Percentiles rank a stretch among this genome's conserved stretches.
phyloP scores from a whole-genome alignment of 2,797 vertebrate genomes.

The Thripadectes ignobilis region DNA sequence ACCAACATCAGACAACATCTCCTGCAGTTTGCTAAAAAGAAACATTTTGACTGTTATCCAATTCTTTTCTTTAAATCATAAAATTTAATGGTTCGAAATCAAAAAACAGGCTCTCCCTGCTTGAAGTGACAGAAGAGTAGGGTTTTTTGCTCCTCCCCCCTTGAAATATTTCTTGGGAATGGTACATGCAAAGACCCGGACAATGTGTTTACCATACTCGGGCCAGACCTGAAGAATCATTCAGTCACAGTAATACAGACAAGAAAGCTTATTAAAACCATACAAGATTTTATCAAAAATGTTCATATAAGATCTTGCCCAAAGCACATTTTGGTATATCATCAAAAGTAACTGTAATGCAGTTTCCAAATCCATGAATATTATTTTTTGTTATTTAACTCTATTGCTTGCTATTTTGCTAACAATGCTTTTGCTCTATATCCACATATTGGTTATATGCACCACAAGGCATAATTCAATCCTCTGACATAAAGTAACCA shows the following conservation, averaged over 20 bases:
- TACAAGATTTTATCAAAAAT: background rate
- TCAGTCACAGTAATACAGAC: background rate
- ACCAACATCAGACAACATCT: constrained; percentile 27
- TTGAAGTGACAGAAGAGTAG: background rate
- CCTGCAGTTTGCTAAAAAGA: constrained; percentile 28
- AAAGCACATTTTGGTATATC: background rate
- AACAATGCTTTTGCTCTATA: background rate
- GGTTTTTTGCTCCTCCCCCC: accelerated
- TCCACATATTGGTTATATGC: background rate
- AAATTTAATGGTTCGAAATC: background rate
- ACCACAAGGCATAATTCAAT: background rate
- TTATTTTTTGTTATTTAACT: background rate
- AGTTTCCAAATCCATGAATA: background rate
- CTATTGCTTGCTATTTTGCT: background rate
- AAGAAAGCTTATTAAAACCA: background rate
- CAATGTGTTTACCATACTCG: background rate
- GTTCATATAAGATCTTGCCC: background rate
- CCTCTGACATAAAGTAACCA: background rate
- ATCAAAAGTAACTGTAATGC: background rate
- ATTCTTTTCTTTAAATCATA: constrained; percentile 10
- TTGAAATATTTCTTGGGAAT: background rate
- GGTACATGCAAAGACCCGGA: background rate
- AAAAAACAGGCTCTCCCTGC: background rate
- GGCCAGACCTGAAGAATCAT: background rate
- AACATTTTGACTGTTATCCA: constrained; percentile 39